These are phyloP conservation scores for Zapornia atra DNA, from an alignment of 2,113 vertebrate species.

Conservation along the genomic window DNA sequence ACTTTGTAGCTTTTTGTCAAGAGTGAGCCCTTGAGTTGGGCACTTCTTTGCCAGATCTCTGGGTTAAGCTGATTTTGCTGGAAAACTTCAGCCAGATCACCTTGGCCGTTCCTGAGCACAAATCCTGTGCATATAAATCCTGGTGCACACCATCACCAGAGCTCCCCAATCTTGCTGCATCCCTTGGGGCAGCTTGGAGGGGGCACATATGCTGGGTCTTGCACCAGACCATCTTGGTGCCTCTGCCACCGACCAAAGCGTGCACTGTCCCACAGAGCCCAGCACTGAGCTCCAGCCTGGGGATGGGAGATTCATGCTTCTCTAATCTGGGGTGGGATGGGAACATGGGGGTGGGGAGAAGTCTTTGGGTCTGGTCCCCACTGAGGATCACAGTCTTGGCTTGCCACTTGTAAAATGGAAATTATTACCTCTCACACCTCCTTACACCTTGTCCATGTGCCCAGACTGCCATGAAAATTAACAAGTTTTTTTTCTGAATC, in stretches of 20 bases:
- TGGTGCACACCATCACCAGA: not conserved
- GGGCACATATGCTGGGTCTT: not conserved
- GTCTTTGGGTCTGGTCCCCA: not conserved
- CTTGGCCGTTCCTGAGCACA: not conserved
- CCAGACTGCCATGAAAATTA: not conserved
- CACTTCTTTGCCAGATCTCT: not conserved
- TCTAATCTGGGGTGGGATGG: not conserved
- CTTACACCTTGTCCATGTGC: not conserved
- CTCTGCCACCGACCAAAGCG: rapidly evolving
- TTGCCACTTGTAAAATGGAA: not conserved
- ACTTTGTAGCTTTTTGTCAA: not conserved
- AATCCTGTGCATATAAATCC: not conserved
- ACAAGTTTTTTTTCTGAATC: not conserved
- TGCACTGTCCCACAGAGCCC: rapidly evolving
- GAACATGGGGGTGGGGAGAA: not conserved
- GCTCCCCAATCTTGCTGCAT: rapidly evolving
- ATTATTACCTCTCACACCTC: not conserved
- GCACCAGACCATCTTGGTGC: rapidly evolving
- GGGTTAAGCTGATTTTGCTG: not conserved
- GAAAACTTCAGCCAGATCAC: not conserved
- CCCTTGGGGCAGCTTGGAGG: rapidly evolving
- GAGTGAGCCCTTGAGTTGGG: not conserved
- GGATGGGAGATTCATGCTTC: not conserved
- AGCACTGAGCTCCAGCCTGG: not conserved
- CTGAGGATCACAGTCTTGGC: not conserved